Base-by-base conservation (phyloP, 2,113 vertebrate genomes). In the Mohoua ochrocephala region DNA sequence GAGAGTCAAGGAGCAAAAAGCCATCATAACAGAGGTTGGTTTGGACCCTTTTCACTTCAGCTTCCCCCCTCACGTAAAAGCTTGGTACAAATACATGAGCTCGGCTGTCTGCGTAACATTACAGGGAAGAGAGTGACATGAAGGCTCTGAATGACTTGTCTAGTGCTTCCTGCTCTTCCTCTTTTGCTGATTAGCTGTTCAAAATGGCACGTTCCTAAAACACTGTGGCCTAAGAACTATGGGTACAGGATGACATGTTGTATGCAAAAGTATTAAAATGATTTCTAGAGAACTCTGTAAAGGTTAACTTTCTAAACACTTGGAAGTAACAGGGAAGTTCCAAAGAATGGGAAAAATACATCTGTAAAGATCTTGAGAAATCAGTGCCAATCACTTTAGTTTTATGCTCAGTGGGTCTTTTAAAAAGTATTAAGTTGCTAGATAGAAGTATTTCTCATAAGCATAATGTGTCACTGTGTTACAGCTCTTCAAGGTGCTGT, bases 1-100 rank as follows among this genome's bases (percentile, higher is more conserved):
- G 91, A 98, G 99, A 86, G 98, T 99, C 76, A 99, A 99, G 97
- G 97, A 97, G 47, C 98, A 98, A 97, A 99, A 99, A 98, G 99
- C 99, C 94, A 99, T 99, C 90, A 99, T 99, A 97, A 99, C 99
- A 37, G 99, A 99, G 99, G 99, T 99, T 76, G 35, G 67, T 96
- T 64, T 90, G n/a, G 15, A 54, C 61, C 15, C 45, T 67, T 60
- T 75, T 24, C 41, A 33, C 53, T 69, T 76, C 77, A 57, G 21
- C 10, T 82, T 94, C 56, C 22, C 2, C 20, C 28, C 22, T 87
- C 35, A 13, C 1, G 0, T 70, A 77, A 79, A 83, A 70, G 30
- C 42, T 88, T 67, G 20, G 8, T 91, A 41, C 23, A 44, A 71
- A 45, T 20, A 47, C 15, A 12, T 2, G 74, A 91, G 41, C 54